Evolutionary conservation across 2,888 invertebrate genomes (phyloP).

Genomic region (Lymantria monacha): DNA sequence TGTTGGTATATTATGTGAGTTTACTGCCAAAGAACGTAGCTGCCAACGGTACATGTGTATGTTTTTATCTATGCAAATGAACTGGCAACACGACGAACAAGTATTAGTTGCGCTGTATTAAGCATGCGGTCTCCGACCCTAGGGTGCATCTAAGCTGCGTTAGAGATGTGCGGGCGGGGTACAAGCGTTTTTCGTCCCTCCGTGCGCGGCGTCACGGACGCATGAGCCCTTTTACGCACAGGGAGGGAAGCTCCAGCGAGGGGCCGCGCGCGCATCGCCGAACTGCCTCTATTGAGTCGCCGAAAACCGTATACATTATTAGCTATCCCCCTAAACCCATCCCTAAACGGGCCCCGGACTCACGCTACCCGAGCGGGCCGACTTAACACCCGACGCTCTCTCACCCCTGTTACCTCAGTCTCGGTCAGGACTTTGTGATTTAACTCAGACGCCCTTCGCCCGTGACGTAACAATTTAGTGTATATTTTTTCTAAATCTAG

Average conservation of each 20-base stretch:
- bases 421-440: conserved; percentile 28
- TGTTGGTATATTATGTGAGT: conserved; percentile 44
- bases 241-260: conserved; percentile 47
- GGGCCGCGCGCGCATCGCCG: conserved; percentile 66
- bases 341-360: conserved; percentile 29
- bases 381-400: conserved; percentile 45
- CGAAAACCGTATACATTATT: conserved; percentile 74
- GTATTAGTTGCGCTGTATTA: conserved; percentile 42
- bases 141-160: conserved; percentile 53
- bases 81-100: conserved; percentile 37
- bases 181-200: conserved; percentile 41
- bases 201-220: conserved; percentile 67
- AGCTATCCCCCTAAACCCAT: conserved; percentile 51
- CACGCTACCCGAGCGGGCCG: conserved; percentile 34
- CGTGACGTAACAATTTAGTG: conserved; percentile 38
- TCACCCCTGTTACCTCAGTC: conserved; percentile 37
- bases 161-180: conserved; percentile 61
- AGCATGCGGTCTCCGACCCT: conserved; percentile 57
- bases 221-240: conserved; percentile 61
- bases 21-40: conserved; percentile 40
- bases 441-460: conserved; percentile 28
- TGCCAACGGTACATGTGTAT: conserved; percentile 39
- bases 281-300: conserved; percentile 61
- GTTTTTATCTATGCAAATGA: conserved; percentile 52
- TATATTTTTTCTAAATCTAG: conserved; percentile 54